These are phyloP conservation scores for Spermophilus dauricus DNA, from an alignment of 2,113 vertebrate species.

Conservation along the genomic window DNA sequence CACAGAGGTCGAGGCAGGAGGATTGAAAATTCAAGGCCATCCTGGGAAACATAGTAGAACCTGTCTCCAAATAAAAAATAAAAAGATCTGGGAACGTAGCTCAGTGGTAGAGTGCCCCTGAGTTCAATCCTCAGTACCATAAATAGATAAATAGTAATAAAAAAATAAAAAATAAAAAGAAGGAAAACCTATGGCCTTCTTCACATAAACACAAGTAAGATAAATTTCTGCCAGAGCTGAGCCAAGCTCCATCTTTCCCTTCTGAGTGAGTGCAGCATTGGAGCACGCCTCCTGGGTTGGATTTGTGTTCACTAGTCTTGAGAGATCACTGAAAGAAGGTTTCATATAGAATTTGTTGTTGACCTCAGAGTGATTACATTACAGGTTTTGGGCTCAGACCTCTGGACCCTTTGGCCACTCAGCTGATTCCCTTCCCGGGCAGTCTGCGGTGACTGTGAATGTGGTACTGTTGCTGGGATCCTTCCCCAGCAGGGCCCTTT, in stretches of 20 bases:
- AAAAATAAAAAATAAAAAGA: background rate
- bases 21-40: too few species aligned
- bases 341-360: background rate
- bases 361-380: background rate
- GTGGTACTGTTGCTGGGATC: too few species aligned
- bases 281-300: background rate
- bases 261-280: background rate
- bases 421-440: background rate
- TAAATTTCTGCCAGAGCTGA: background rate
- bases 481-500: background rate
- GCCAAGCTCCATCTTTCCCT: background rate
- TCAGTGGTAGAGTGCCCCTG: too few species aligned
- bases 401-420: background rate
- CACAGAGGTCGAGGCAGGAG: too few species aligned
- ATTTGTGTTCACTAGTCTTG: background rate
- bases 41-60: too few species aligned
- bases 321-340: background rate
- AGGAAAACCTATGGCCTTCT: background rate
- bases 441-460: too few species aligned
- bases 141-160: too few species aligned
- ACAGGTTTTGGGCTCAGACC: background rate
- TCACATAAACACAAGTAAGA: constrained; percentile 1
- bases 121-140: too few species aligned
- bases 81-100: too few species aligned
- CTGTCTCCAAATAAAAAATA: too few species aligned